Conservation (phyloP, 2,888 invertebrate genomes). For the Phaonia tiefii region DNA sequence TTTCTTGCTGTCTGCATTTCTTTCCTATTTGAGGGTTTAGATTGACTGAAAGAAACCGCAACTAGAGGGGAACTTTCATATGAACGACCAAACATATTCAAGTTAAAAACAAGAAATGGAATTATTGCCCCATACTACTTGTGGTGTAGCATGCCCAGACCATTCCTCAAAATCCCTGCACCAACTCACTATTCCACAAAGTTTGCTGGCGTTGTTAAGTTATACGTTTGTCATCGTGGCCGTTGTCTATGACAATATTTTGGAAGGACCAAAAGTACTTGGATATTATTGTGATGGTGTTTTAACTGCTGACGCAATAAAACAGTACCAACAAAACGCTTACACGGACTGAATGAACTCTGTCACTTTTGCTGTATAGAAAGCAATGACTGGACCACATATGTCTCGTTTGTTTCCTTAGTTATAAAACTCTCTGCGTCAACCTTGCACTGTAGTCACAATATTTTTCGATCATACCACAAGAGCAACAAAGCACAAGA, state of each 20-base stretch:
- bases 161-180: slow-evolving; percentile 14
- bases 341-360: slow-evolving; percentile 2
- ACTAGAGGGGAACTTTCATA: neutral
- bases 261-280: slow-evolving; percentile 48
- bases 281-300: slow-evolving; percentile 40
- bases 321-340: slow-evolving; percentile 13
- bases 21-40: slow-evolving; percentile 21
- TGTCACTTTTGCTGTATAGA: slow-evolving; percentile 7
- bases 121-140: slow-evolving; percentile 48
- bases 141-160: slow-evolving; percentile 36
- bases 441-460: slow-evolving; percentile 39
- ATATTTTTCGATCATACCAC: slow-evolving; percentile 32
- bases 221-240: slow-evolving; percentile 34
- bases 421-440: slow-evolving; percentile 11
- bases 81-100: no score
- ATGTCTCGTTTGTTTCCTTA: slow-evolving; percentile 32
- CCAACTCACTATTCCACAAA: slow-evolving; percentile 14
- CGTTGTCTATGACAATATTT: no score
- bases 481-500: no score
- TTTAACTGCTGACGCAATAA: slow-evolving; percentile 58
- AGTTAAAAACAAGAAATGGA: slow-evolving; percentile 36
- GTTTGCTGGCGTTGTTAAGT: neutral
- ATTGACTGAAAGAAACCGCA: slow-evolving; percentile 13
- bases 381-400: slow-evolving; percentile 44
- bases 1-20: slow-evolving; percentile 32